Evolutionary conservation across 2,888 invertebrate genomes (phyloP), one percentile per base, ranked within the genome.

Genomic region (Aphodius sticticus): DNA sequence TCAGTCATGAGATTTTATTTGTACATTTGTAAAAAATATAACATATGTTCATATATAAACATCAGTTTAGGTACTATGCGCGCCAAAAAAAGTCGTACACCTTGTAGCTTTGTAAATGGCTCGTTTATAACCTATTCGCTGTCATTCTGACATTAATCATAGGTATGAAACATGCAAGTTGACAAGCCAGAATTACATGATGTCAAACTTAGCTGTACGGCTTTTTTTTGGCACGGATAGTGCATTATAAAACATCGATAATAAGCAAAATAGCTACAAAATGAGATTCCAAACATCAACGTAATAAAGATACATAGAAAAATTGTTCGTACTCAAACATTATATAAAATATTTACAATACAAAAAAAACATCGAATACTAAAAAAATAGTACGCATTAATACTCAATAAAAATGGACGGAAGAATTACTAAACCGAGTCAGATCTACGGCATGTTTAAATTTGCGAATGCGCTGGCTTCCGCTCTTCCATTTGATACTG

Each of bases 391-490:
- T 76, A 38, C 26, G 16, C 53, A 76, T 78, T 70, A 69, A 78
- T 75, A 80, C 75, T 70, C 74, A 16, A 53, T 14, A 16, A 16
- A 16, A 76, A 70, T 70, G 76, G 75, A 79, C 70, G 72, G 76
- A 76, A 14, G 36, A 76, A 16, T n/a, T 76, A 76, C 36, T 76
- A 76, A 53, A 53, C 70, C 9, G 14, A 70, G 14, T 70, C 70
- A 70, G 7, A 16, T 6, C 70, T 16, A 70, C 7, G 15, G 36
- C 71, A 72, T 70, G 16, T 38, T 77, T 92, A 96, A 85, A 96
- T 95, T 86, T 95, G 95, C 26, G 95, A 95, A 87, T 93, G 95
- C 6, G 92, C 92, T 2, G 89, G 89, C 87, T 94, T 94, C 79
- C 92, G 91, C 82, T 93, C 93, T 81, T 93, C 94, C 91, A 93